phyloP scores from a whole-genome alignment of 37 sponge, comb jelly and placozoan species.

The Petrosia ficiformis region DNA sequence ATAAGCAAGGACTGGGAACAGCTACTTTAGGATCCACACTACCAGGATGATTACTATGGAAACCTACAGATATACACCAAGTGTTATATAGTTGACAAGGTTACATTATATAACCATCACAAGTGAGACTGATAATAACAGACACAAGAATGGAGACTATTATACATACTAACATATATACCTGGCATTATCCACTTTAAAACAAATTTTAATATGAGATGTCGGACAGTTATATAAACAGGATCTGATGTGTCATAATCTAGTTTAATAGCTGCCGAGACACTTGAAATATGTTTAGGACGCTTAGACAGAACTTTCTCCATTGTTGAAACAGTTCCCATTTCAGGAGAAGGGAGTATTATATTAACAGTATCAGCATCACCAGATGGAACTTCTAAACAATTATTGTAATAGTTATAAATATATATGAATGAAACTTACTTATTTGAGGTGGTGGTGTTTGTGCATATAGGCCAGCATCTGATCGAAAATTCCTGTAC shows the following conservation, averaged over 20 bases:
- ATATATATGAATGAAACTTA: constrained; percentile 8
- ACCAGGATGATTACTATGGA: not conserved
- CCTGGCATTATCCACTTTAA: constrained; percentile 53
- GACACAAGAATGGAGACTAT: not conserved
- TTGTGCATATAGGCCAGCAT: constrained; percentile 43
- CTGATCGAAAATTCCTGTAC: constrained; percentile 63
- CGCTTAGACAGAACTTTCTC: not conserved
- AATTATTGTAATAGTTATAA: not conserved
- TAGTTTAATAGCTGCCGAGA: constrained; percentile 44
- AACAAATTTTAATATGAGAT: constrained; percentile 40
- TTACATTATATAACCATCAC: not conserved
- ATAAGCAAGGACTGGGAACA: constrained; percentile 6
- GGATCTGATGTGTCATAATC: constrained; percentile 61
- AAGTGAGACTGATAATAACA: not conserved
- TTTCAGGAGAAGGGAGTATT: not conserved
- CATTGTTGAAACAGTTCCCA: not conserved
- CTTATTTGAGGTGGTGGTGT: constrained; percentile 45
- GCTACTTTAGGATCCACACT: not conserved
- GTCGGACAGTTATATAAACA: constrained; percentile 27
- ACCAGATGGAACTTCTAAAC: not conserved
- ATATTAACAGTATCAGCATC: not conserved
- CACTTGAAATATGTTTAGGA: not conserved
- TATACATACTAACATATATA: not conserved
- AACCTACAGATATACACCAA: not conserved
- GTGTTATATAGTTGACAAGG: too few relatives aligned